Conservation (phyloP, 2,888 invertebrate species). For the Strigamia transsilvanica region DNA sequence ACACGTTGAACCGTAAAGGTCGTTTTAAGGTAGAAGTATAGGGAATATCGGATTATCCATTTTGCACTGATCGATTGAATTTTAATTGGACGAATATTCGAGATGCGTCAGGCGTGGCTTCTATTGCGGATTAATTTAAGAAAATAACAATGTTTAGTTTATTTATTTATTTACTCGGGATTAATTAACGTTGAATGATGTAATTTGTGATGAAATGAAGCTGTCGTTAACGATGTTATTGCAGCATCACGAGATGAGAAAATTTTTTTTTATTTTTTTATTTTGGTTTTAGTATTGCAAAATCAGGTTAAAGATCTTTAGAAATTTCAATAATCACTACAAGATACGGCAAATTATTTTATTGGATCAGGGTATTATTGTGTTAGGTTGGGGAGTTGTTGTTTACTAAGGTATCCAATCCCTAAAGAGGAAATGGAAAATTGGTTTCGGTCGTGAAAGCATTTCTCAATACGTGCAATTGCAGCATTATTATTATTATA, state of each 20-base stretch:
- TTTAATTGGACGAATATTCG: background rate
- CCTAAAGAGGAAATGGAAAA: background rate
- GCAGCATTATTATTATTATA: background rate
- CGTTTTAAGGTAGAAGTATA: background rate
- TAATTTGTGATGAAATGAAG: constrained; percentile 30
- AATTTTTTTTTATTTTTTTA: too few relatives aligned
- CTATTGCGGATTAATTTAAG: too few relatives aligned
- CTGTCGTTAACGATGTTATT: background rate
- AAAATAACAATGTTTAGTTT: background rate
- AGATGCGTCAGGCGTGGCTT: background rate
- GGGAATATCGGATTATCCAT: background rate
- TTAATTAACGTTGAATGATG: background rate
- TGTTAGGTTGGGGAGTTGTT: background rate
- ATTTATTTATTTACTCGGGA: background rate
- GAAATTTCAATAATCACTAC: background rate
- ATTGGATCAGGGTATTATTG: background rate
- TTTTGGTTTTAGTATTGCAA: background rate
- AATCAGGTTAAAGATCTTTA: background rate
- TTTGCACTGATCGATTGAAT: background rate
- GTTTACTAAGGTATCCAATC: background rate
- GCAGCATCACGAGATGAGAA: too few relatives aligned
- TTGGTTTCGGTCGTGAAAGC: background rate
- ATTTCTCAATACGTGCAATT: background rate
- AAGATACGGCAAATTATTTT: too few relatives aligned
- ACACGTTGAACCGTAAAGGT: background rate